Evolutionary conservation across 2,797 vertebrate species (phyloP), one percentile per base, ranked within the genome.

Genomic region (Hephaestus fuliginosus): DNA sequence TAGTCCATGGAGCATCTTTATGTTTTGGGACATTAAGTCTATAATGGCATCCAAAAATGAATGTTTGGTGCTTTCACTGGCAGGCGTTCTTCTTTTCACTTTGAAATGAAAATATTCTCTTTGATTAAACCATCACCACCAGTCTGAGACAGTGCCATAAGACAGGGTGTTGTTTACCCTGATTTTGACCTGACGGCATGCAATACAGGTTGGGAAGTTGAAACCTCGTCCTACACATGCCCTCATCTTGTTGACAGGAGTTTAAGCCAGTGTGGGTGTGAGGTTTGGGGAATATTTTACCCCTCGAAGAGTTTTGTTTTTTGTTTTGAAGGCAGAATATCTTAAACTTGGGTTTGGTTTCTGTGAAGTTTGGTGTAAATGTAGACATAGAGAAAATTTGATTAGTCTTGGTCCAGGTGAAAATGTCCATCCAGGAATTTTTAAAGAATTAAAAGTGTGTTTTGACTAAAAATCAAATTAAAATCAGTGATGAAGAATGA

Each of bases 11-110:
- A 43, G 36, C 63, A 55, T 84, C 64, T 82, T 83, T 56, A 30
- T 69, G 43, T 78, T 79, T 84, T 88, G 65, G 71, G 67, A 83
- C 70, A 73, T 85, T 76, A 78, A 76, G 55, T 48, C 48, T 73
- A 11, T 84, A 69, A 57, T 71, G 10, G 62, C 74, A 57, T 12
- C 41, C n/a, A 57, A 61, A 71, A 76, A 70, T 55, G 0, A 67
- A 52, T 71, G n/a, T 71, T 65, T 81, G 15, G 10, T 28, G 30
- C 55, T 12, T 73, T 22, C 25, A 43, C 2, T 52, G 11, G 63
- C 5, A 61, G 5, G 79, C n/a, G 60, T 67, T 1, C 7, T 80
- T 52, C 1, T 28, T 83, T 39, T 60, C 30, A 60, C 58, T 17
- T 56, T 33, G 41, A 7, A 7, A 53, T 69, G 36, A 22, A 65